Evolutionary conservation across 2,797 vertebrate species (phyloP).

Genomic region (Anas bernieri): DNA sequence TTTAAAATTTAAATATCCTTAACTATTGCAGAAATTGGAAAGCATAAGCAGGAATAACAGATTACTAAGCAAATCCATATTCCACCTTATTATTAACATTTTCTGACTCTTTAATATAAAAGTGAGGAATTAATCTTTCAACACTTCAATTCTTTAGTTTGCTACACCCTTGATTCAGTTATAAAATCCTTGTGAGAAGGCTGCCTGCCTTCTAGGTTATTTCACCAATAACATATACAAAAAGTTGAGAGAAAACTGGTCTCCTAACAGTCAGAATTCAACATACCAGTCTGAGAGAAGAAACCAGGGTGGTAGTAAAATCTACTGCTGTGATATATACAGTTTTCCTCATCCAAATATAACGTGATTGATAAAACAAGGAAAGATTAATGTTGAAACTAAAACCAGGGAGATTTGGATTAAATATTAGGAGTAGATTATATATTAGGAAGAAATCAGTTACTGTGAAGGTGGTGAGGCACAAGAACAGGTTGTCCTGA

Average conservation of each 20-base stretch:
- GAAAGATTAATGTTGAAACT: not conserved
- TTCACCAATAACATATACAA: not conserved
- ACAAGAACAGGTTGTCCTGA: too few species aligned
- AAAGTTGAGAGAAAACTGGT: not conserved
- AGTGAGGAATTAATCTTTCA: not conserved
- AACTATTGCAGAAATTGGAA: not conserved
- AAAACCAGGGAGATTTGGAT: too few species aligned
- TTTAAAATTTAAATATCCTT: not conserved
- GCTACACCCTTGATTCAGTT: not conserved
- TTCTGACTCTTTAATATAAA: not conserved
- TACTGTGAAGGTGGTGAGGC: too few species aligned
- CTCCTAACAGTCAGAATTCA: not conserved
- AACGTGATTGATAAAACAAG: not conserved
- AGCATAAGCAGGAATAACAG: not conserved
- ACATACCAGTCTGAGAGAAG: not conserved
- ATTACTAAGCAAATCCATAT: not conserved
- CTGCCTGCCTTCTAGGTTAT: not conserved
- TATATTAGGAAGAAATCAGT: too few species aligned
- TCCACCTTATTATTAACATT: not conserved
- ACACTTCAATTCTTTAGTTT: not conserved
- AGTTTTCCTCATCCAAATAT: not conserved
- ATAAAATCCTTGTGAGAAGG: not conserved
- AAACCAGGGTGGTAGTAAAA: not conserved
- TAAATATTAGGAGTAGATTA: too few species aligned
- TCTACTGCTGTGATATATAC: not conserved